Percentiles rank a stretch among this genome's conserved stretches.
Evolutionary conservation across 2,797 vertebrate species (phyloP).

Genomic region (Myotis pilosus): DNA sequence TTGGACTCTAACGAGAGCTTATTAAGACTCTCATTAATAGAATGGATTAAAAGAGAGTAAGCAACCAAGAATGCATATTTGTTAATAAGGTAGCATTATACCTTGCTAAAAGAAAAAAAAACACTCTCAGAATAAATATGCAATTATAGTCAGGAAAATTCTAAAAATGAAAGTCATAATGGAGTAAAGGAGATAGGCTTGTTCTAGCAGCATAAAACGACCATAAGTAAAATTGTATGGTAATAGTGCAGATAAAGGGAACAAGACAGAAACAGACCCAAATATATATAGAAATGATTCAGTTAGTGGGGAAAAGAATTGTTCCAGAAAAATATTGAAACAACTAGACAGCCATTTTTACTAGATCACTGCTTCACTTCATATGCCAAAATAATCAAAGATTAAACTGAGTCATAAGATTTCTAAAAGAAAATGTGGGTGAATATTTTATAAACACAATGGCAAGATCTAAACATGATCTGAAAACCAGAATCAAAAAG

Average conservation of each 20-base stretch:
- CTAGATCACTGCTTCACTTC: slow-evolving; percentile 12
- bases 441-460: slow-evolving; percentile 15
- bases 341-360: not conserved
- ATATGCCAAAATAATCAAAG: slow-evolving; percentile 52
- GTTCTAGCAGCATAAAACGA: slow-evolving; percentile 44
- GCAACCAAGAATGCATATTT: slow-evolving; percentile 10
- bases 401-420: slow-evolving; percentile 35
- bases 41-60: slow-evolving; percentile 40
- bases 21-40: slow-evolving; percentile 30
- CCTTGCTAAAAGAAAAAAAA: slow-evolving; percentile 31
- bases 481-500: slow-evolving; percentile 31
- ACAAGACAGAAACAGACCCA: slow-evolving; percentile 16
- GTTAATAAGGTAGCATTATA: slow-evolving; percentile 37
- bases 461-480: not conserved
- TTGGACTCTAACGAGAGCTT: slow-evolving; percentile 33
- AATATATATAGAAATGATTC: slow-evolving; percentile 16
- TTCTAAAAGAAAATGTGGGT: slow-evolving; percentile 11
- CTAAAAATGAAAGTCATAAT: slow-evolving; percentile 37
- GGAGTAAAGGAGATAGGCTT: not conserved
- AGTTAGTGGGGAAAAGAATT: not conserved
- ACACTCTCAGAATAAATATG: slow-evolving; percentile 36
- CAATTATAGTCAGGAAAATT: slow-evolving; percentile 29
- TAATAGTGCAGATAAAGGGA: slow-evolving; percentile 25
- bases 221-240: not conserved
- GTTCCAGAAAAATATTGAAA: slow-evolving; percentile 17